Percentiles rank a stretch among this genome's conserved stretches.
Conservation (phyloP, 2,888 invertebrate genomes). For the Phragmatobia fuliginosa region DNA sequence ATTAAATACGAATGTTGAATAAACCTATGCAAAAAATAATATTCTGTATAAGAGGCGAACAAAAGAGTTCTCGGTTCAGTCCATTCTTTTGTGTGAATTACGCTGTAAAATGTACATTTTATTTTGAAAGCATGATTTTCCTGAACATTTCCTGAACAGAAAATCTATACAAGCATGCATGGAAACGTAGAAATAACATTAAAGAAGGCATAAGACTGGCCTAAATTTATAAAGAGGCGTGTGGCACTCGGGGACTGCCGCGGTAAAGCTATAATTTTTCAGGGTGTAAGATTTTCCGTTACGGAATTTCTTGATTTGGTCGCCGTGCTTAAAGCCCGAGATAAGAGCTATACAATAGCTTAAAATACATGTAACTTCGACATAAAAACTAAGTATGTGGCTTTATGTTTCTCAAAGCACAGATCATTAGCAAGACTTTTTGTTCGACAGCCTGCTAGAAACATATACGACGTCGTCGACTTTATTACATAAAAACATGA, state of each 20-base stretch:
- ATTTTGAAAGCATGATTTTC: conserved; percentile 2
- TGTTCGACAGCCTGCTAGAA: conserved; percentile 19
- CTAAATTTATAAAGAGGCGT: too few relatives aligned
- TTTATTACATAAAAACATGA: conserved; percentile 21
- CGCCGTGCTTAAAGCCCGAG: too few relatives aligned
- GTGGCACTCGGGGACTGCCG: too few relatives aligned
- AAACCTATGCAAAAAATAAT: conserved; percentile 13
- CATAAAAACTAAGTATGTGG: background rate
- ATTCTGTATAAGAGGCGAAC: conserved; percentile 13
- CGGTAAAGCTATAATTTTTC: too few relatives aligned
- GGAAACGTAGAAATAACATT: background rate
- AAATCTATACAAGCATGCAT: background rate
- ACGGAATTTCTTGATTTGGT: too few relatives aligned
- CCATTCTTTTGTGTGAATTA: conserved; percentile 15
- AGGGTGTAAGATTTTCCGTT: too few relatives aligned
- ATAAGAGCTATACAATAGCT: too few relatives aligned
- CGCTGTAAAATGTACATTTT: conserved; percentile 13
- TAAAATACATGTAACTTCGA: background rate
- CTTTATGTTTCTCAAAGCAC: conserved; percentile 2
- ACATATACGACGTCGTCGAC: conserved; percentile 9
- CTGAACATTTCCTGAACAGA: background rate
- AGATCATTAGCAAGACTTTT: conserved; percentile 31
- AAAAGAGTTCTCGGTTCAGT: conserved; percentile 18
- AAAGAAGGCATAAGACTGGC: background rate
- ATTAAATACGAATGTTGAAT: conserved; percentile 12